Evolutionary conservation across 2,113 vertebrate species (phyloP).

Genomic region (Thamnophis sirtalis): DNA sequence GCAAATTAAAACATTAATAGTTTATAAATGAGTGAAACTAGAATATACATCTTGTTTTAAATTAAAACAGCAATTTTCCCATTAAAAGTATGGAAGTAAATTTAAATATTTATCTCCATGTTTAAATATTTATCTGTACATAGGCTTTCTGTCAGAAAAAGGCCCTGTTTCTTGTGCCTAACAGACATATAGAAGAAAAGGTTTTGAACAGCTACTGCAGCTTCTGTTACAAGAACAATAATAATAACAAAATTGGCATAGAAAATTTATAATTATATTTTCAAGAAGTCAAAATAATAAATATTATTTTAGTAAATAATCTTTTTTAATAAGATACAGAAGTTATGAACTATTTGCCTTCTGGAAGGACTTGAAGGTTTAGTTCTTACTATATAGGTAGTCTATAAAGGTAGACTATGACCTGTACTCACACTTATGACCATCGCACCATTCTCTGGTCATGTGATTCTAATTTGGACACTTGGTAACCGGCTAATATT

Average conservation of each 20-base stretch:
- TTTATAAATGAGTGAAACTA: conserved; percentile 57
- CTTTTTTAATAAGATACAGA: background rate
- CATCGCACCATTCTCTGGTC: background rate
- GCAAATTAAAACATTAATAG: conserved; percentile 62
- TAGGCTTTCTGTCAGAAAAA: conserved; percentile 26
- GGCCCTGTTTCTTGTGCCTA: background rate
- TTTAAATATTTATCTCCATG: conserved; percentile 23
- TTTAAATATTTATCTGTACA: conserved; percentile 45
- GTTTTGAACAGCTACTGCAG: background rate
- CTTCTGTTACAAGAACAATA: conserved; percentile 25
- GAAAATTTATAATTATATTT: conserved; percentile 23
- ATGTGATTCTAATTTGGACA: background rate
- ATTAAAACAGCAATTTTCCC: conserved; percentile 43
- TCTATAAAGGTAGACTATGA: background rate
- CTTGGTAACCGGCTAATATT: background rate
- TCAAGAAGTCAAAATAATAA: conserved; percentile 19
- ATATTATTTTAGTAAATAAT: conserved; percentile 19
- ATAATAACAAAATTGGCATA: conserved; percentile 11
- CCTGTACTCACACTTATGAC: background rate
- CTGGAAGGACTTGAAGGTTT: background rate
- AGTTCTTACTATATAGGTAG: background rate
- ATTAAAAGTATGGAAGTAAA: conserved; percentile 30
- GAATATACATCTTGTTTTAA: conserved; percentile 44
- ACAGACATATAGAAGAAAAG: conserved; percentile 7
- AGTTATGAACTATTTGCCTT: background rate